Evolutionary conservation across 2,888 invertebrate species (phyloP).

Genomic region (Drosophila limbata): DNA sequence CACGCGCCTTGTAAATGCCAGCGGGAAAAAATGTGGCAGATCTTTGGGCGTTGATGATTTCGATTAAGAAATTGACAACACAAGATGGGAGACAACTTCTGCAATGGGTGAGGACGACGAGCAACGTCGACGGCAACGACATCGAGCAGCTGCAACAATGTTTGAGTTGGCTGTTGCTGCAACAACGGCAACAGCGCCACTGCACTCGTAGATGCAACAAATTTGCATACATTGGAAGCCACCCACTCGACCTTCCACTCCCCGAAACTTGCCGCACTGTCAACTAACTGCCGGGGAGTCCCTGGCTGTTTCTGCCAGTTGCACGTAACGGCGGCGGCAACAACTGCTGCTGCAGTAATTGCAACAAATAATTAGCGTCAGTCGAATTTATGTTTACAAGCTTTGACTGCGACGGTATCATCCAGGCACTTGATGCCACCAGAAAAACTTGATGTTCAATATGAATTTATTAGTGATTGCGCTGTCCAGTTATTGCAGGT

Average conservation of each 20-base stretch:
- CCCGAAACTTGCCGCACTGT: slow-evolving; percentile 28
- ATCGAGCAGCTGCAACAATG: slow-evolving; percentile 68
- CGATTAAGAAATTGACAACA: slow-evolving; percentile 57
- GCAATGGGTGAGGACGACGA: background rate
- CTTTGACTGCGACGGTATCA: slow-evolving; percentile 48
- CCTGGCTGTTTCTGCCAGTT: slow-evolving; percentile 20
- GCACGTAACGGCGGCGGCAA: slow-evolving; percentile 65
- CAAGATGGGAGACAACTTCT: slow-evolving; percentile 1
- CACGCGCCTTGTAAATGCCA: slow-evolving; percentile 24
- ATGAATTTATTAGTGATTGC: slow-evolving; percentile 1
- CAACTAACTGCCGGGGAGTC: slow-evolving; percentile 40
- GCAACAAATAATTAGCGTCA: slow-evolving; percentile 82
- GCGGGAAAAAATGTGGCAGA: slow-evolving; percentile 18
- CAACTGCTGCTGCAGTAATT: slow-evolving; percentile 76
- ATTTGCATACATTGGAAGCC: slow-evolving; percentile 63
- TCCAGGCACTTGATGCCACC: slow-evolving; percentile 3
- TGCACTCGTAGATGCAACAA: slow-evolving; percentile 56
- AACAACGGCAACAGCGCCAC: slow-evolving; percentile 38
- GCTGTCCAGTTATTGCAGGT: too few species aligned
- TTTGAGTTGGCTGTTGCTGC: slow-evolving; percentile 74
- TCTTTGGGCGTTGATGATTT: slow-evolving; percentile 27
- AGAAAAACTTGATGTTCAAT: slow-evolving; percentile 39
- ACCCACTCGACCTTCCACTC: background rate
- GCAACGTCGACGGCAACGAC: slow-evolving; percentile 29
- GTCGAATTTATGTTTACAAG: slow-evolving; percentile 78